Conservation (phyloP, 1,140 invertebrate genomes). For the Camponotus floridanus region DNA sequence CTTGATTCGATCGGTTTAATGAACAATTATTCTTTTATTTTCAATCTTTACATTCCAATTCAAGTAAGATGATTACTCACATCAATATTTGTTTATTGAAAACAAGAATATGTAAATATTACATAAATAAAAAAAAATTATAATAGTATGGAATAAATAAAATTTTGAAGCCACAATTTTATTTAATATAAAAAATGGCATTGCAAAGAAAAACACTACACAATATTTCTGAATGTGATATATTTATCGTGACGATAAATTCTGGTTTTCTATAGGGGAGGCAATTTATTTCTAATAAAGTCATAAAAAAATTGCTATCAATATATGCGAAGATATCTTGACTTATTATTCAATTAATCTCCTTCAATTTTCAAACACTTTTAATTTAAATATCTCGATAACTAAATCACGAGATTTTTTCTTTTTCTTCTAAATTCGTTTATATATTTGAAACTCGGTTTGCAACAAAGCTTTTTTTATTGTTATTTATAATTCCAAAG, state of each 20-base stretch:
- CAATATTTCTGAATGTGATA: neutral
- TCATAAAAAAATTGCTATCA: no score
- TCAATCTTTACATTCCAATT: neutral
- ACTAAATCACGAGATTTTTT: neutral
- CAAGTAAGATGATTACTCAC: neutral
- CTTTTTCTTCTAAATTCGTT: neutral
- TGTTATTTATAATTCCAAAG: neutral
- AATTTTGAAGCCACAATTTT: neutral
- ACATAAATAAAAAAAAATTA: neutral
- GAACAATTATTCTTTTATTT: neutral
- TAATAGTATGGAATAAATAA: neutral
- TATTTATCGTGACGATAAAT: no score
- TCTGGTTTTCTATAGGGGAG: no score
- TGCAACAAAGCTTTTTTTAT: neutral
- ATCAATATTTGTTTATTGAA: neutral
- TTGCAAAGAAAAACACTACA: neutral
- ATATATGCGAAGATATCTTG: no score
- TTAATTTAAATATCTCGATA: neutral
- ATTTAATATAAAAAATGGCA: neutral
- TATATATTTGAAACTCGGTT: neutral
- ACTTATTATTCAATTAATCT: neutral
- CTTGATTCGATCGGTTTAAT: neutral
- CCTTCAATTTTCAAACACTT: no score
- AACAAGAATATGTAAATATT: neutral
- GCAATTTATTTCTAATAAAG: no score